Base-by-base conservation (phyloP, 2,888 invertebrate species). In the Mythimna lalbum region DNA sequence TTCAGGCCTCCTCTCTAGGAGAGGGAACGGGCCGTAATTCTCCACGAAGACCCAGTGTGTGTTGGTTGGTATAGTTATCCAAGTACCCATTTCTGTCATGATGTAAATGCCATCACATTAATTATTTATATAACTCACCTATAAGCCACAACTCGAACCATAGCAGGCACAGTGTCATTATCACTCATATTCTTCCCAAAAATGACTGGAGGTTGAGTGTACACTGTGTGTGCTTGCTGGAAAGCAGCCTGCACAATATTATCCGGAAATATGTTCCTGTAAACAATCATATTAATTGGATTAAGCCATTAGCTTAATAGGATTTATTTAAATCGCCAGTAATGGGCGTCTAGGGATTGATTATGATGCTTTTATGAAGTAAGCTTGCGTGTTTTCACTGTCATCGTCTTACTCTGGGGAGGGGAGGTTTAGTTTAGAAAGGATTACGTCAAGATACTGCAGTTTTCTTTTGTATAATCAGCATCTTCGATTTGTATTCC, bases 231-330 rank as follows among this genome's bases (percentile, higher is more conserved):
- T 0, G 98, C 97, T 96, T 98, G 98, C 91, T 98, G 98, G 91
- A 98, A 98, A 70, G 98, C 97, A 39, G 99, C 98, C 94, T 98
- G 98, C 89, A 99, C 98, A 83, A 99, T 97, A 95, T 99, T 99
- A 91, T 98, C 98, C 23, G 99, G 98, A 90, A 99, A 98, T 89
- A 98, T 97, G 93, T 99, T 99, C 94, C 99, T 99, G 96, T 43
- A 47, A 78, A 27, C 47, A 71, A 71, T 57, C 17, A 53, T 33
- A 33, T 36, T 49, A 49, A 67, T 49, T 61, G 17, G 10, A 23
- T 31, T 47, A 12, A n/a, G 12, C 21, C 4, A 49, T 53, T 63
- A 55, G 21, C 4, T 43, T 73, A 61, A 43, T 63, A 60, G 39
- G 12, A 27, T 55, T 73, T 2, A 9, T 17, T 43, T 31, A 47